These are phyloP conservation scores for Ophiodon elongatus DNA, from an alignment of 2,113 vertebrate species.

Conservation along the genomic window DNA sequence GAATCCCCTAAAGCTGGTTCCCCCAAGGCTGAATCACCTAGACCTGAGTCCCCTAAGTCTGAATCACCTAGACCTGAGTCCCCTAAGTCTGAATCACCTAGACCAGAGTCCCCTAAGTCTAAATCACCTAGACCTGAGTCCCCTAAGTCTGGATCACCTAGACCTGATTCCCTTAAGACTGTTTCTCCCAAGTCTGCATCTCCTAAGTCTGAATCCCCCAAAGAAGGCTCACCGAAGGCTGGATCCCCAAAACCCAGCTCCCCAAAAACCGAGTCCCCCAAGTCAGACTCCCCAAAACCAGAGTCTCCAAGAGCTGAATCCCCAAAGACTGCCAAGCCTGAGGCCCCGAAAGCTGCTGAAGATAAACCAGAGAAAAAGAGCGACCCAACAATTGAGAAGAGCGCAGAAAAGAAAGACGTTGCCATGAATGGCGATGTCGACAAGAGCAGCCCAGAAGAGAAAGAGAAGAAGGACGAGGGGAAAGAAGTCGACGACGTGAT, in stretches of 20 bases:
- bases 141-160: constrained; percentile 32
- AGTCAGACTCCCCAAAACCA: constrained; percentile 33
- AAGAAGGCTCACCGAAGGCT: constrained; percentile 22
- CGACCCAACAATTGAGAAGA: constrained; percentile 78
- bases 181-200: constrained; percentile 41
- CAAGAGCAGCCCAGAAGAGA: constrained; percentile 89
- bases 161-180: too few species aligned
- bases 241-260: constrained; percentile 44
- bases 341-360: constrained; percentile 53
- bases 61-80: too few species aligned
- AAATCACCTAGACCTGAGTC: too few species aligned
- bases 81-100: constrained; percentile 44
- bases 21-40: constrained; percentile 38
- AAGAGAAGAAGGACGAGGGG: constrained; percentile 84
- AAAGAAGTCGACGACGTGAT: constrained; percentile 90
- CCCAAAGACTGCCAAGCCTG: constrained; percentile 55
- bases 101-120: constrained; percentile 56
- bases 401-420: constrained; percentile 82
- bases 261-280: constrained; percentile 46
- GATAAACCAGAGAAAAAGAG: constrained; percentile 82
- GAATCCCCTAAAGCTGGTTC: constrained; percentile 26
- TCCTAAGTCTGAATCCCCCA: constrained; percentile 35
- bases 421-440: constrained; percentile 78
- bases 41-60: too few species aligned
- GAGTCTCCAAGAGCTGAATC: constrained; percentile 41